A percentile compares a stretch with the other conserved stretches of the same genome.
Conservation (phyloP, 2,888 invertebrate species). For the Cosmopolites sordidus region DNA sequence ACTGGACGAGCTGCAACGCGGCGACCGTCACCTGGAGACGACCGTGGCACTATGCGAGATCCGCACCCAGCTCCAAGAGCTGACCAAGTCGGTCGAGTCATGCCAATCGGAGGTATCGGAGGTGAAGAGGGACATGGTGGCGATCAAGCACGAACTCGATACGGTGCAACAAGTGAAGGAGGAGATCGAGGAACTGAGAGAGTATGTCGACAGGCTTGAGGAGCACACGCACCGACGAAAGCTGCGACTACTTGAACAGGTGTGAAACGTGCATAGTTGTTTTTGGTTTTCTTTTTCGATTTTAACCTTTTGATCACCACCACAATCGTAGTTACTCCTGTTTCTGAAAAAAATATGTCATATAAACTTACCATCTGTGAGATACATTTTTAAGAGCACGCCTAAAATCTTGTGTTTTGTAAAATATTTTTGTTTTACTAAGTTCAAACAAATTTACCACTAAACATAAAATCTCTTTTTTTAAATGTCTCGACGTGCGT, state of each 20-base stretch:
- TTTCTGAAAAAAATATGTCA: too few relatives aligned
- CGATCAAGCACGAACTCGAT: constrained; percentile 90
- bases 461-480: too few relatives aligned
- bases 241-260: constrained; percentile 85
- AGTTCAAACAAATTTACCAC: too few relatives aligned
- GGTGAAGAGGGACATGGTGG: constrained; percentile 92
- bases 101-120: constrained; percentile 92
- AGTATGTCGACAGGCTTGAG: constrained; percentile 88
- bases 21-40: constrained; percentile 85
- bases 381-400: too few relatives aligned
- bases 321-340: too few relatives aligned
- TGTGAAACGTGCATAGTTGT: too few relatives aligned
- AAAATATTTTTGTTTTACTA: too few relatives aligned
- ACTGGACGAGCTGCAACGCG: constrained; percentile 86
- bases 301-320: too few relatives aligned
- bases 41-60: constrained; percentile 92
- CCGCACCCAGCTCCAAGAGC: constrained; percentile 85
- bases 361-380: too few relatives aligned
- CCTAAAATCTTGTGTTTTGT: too few relatives aligned
- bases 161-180: constrained; percentile 93
- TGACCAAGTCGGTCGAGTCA: constrained; percentile 91
- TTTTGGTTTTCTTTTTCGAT: too few relatives aligned
- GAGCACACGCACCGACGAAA: constrained; percentile 88
- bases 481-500: too few relatives aligned
- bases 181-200: constrained; percentile 87